Evolutionary conservation across 1,140 invertebrate genomes (phyloP), one percentile per base, ranked within the genome.

Genomic region (Drosophila serrata): DNA sequence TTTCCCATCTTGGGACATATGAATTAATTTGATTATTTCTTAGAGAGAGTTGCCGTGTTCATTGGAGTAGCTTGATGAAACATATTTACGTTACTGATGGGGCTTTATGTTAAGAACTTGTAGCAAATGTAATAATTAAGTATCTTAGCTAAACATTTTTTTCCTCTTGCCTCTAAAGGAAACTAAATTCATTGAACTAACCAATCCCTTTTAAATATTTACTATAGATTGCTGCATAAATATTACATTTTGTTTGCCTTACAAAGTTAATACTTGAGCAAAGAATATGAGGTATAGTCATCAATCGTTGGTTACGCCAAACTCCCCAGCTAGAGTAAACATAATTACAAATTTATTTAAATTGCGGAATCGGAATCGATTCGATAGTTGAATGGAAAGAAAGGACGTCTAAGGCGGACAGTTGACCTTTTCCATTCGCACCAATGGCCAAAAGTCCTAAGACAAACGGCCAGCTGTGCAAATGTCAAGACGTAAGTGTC

Each of bases 401-500:
- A 48, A 48, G 40, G 39, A 42, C n/a, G 63, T 45, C 31, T 15
- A 33, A 24, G 46, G 57, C 59, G 37, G 48, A 49, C 68, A 80
- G 57, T 75, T 88, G 81, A 88, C 77, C 85, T 81, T 65, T 77
- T 46, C 53, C 46, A 59, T 59, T 73, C 62, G 53, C 42, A 13
- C n/a, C 43, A 67, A 64, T 87, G 70, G 49, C 77, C 84, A 48
- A 84, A 81, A 87, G 82, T 82, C 79, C 67, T 59, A 53, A 72
- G 82, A 86, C 84, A 82, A 75, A 82, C 81, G 78, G 69, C 58
- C 88, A 92, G 90, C 90, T 92, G 90, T 88, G 81, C 82, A 92
- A 92, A 92, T 88, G 86, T 92, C 84, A 88, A 88, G 81, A 79
- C 78, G 82, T 88, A 88, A 84, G 90, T 92, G 90, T 92, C 90